Conservation (phyloP, 2,113 vertebrate species). For the Lanius collurio region DNA sequence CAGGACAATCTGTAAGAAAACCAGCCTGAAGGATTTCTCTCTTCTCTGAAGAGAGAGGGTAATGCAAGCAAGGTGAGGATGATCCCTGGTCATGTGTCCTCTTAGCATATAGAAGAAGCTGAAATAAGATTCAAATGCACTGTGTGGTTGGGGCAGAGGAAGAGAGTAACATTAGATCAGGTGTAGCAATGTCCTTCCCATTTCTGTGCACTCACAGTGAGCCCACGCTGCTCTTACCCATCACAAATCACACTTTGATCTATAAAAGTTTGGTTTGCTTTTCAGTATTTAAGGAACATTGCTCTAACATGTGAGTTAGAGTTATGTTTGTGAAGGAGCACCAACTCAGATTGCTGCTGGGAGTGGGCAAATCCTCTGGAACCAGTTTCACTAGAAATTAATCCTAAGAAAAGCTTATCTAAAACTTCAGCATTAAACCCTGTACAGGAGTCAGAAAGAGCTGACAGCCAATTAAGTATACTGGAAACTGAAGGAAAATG, state of each 20-base stretch:
- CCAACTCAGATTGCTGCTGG: background rate
- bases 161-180: background rate
- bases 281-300: background rate
- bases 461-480: background rate
- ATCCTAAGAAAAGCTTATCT: slow-evolving; percentile 19
- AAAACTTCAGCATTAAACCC: background rate
- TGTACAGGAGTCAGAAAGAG: background rate
- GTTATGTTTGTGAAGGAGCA: background rate
- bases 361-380: background rate
- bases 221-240: background rate
- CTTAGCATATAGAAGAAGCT: background rate
- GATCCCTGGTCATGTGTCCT: background rate
- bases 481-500: slow-evolving; percentile 27
- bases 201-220: background rate
- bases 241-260: background rate
- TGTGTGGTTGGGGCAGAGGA: background rate
- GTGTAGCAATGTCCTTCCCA: background rate
- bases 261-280: background rate
- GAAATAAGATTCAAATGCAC: background rate
- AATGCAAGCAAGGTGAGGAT: background rate
- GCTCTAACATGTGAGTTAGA: background rate
- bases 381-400: background rate
- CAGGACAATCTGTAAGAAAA: background rate
- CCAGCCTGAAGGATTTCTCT: background rate
- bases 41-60: background rate